phyloP scores from a whole-genome alignment of 2,888 invertebrate genomes.

The Orgyia antiqua region DNA sequence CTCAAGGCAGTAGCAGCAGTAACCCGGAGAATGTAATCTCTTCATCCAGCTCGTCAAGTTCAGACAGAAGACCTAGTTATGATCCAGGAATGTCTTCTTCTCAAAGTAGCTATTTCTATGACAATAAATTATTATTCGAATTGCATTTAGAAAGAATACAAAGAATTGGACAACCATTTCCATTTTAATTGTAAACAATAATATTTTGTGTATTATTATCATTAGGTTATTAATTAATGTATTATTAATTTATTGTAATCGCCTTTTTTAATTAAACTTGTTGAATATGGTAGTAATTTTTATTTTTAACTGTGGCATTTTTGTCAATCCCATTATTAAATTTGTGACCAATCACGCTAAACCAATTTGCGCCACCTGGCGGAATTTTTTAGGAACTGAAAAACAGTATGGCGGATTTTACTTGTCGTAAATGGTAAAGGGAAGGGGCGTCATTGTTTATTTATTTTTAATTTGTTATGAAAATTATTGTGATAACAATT shows the following conservation, averaged over 20 bases:
- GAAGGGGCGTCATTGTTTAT: slow-evolving; percentile 40
- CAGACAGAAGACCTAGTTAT: slow-evolving; percentile 75
- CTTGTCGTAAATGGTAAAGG: slow-evolving; percentile 54
- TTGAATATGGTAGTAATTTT: slow-evolving; percentile 24
- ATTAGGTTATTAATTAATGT: slow-evolving; percentile 36
- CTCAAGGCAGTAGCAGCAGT: slow-evolving; percentile 50
- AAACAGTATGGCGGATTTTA: slow-evolving; percentile 66
- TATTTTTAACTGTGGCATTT: slow-evolving; percentile 17
- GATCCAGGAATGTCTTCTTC: slow-evolving; percentile 86
- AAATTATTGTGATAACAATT: slow-evolving; percentile 15
- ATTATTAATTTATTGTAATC: slow-evolving; percentile 38
- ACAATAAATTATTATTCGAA: slow-evolving; percentile 91
- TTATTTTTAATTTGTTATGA: slow-evolving; percentile 24
- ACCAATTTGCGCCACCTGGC: slow-evolving; percentile 54
- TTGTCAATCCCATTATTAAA: slow-evolving; percentile 15
- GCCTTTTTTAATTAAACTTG: slow-evolving; percentile 34
- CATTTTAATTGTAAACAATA: slow-evolving; percentile 50
- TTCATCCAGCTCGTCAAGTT: slow-evolving; percentile 47
- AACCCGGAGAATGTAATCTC: slow-evolving; percentile 49
- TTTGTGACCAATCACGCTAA: slow-evolving; percentile 38
- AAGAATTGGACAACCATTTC: slow-evolving; percentile 77
- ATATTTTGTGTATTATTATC: slow-evolving; percentile 46
- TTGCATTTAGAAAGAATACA: slow-evolving; percentile 89
- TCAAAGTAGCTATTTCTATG: slow-evolving; percentile 92
- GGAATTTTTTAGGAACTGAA: slow-evolving; percentile 33